Conservation (phyloP, 2,113 vertebrate genomes). For the Rutilus rutilus region DNA sequence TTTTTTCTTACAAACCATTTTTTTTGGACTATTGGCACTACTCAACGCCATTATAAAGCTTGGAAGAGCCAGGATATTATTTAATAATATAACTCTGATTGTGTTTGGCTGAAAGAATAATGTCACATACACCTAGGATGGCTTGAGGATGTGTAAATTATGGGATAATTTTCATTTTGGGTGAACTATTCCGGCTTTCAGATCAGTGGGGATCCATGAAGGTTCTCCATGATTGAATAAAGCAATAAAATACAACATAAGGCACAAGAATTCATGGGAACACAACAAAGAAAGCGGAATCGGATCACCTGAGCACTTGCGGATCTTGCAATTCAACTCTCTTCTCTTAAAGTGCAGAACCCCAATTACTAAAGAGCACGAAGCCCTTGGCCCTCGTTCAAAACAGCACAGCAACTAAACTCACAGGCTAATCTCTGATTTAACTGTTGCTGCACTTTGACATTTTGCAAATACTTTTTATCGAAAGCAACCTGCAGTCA, state of each 20-base stretch:
- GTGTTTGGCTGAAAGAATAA: too few species aligned
- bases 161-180: too few species aligned
- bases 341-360: not conserved
- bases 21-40: too few species aligned
- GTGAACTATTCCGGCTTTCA: too few species aligned
- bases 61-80: too few species aligned
- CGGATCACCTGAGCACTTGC: not conserved
- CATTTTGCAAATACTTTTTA: not conserved
- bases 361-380: not conserved
- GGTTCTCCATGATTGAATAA: not conserved
- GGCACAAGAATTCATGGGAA: not conserved
- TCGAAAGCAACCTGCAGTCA: not conserved
- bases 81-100: too few species aligned
- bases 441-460: constrained; percentile 7
- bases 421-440: constrained; percentile 3
- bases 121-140: too few species aligned
- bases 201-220: not conserved
- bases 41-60: too few species aligned
- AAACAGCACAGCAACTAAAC: not conserved
- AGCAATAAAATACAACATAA: not conserved
- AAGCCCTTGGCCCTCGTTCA: not conserved
- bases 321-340: not conserved
- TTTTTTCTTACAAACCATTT: too few species aligned
- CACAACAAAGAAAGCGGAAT: not conserved
- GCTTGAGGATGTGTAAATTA: too few species aligned